Conservation (phyloP, 2,888 invertebrate genomes). For the Arrhopalites spinosus region DNA sequence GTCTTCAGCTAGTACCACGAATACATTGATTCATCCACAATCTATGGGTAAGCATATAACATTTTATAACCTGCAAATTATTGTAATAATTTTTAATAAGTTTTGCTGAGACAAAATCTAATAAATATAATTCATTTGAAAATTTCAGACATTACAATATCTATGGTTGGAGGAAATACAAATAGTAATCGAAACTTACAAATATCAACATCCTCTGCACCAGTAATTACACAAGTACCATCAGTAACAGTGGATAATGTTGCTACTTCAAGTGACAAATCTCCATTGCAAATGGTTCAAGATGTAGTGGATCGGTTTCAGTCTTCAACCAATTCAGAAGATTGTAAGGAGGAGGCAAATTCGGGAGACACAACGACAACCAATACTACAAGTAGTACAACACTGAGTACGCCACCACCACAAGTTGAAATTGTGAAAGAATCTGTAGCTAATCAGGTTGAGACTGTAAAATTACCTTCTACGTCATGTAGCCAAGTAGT, state of each 20-base stretch:
- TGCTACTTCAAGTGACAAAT: slow-evolving; percentile 43
- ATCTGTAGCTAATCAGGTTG: too few species aligned
- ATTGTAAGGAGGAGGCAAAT: slow-evolving; percentile 30
- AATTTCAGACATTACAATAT: slow-evolving; percentile 43
- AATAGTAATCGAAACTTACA: not conserved
- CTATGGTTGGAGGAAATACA: slow-evolving; percentile 33
- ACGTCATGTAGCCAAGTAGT: not conserved
- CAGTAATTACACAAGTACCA: slow-evolving; percentile 1
- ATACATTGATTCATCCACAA: slow-evolving; percentile 38
- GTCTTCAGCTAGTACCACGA: slow-evolving; percentile 10
- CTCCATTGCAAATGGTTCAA: slow-evolving; percentile 53
- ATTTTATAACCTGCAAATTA: too few species aligned
- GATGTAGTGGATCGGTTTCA: slow-evolving; percentile 55
- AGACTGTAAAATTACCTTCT: too few species aligned
- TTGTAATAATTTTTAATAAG: too few species aligned
- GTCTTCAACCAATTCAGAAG: slow-evolving; percentile 34
- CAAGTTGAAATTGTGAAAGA: too few species aligned
- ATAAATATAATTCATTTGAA: too few species aligned
- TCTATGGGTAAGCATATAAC: too few species aligned
- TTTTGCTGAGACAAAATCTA: too few species aligned
- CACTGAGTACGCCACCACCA: not conserved
- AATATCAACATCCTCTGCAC: not conserved
- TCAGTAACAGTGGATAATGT: not conserved
- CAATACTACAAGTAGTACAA: not conserved
- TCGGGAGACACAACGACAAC: slow-evolving; percentile 1